Evolutionary conservation across 2,113 vertebrate genomes (phyloP).

Genomic region (Noturus placidus): DNA sequence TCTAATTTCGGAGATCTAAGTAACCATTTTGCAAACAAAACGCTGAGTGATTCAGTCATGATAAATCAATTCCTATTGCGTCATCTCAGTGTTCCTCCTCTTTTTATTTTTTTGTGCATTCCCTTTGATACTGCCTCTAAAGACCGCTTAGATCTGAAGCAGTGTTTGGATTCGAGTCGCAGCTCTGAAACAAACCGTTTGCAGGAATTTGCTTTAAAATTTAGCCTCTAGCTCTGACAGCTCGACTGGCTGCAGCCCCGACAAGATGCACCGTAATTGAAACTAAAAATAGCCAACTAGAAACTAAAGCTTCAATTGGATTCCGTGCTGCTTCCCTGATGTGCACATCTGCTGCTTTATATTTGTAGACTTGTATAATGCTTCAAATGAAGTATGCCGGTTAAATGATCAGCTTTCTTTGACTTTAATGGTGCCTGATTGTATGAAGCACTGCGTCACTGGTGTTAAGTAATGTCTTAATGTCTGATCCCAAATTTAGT

Average conservation of each 20-base stretch:
- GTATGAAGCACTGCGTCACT: neutral
- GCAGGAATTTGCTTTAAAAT: neutral
- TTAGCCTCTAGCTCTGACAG: neutral
- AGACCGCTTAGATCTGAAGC: neutral
- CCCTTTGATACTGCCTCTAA: neutral
- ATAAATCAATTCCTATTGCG: too few relatives aligned
- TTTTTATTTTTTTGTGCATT: neutral
- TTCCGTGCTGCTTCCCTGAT: neutral
- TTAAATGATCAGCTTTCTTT: neutral
- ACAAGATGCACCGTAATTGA: neutral
- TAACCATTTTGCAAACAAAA: neutral
- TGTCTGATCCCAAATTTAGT: neutral
- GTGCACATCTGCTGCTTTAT: neutral
- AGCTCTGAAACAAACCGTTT: neutral
- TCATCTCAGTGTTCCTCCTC: neutral
- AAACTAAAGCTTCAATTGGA: conserved; percentile 8
- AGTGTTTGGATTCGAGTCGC: neutral
- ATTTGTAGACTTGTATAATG: neutral
- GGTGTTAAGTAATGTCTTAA: neutral
- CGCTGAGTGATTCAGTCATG: neutral
- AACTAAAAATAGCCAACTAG: conserved; percentile 39
- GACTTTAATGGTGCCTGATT: conserved; percentile 7
- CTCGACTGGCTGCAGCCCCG: neutral
- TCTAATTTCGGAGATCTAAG: neutral
- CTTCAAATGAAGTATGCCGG: neutral